A percentile compares a stretch with the other conserved stretches of the same genome.
phyloP scores from a whole-genome alignment of 2,797 vertebrate species.

The Sebastes miniatus region DNA sequence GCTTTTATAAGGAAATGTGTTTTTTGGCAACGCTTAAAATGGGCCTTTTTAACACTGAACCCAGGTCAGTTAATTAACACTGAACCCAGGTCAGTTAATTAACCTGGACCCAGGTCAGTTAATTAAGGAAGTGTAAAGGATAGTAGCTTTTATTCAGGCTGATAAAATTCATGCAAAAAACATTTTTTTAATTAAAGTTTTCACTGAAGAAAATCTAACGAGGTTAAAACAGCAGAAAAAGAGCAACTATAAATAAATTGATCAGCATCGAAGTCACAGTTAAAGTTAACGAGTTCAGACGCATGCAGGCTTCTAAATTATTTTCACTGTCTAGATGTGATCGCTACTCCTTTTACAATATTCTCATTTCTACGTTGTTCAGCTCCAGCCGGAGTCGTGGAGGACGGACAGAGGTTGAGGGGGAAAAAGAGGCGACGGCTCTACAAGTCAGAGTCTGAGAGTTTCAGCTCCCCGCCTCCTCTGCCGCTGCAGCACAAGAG shows the following conservation, averaged over 20 bases:
- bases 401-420: constrained; percentile 57
- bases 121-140: too few relatives aligned
- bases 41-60: too few relatives aligned
- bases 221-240: background rate
- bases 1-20: background rate
- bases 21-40: background rate
- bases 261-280: background rate
- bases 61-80: background rate
- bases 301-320: background rate
- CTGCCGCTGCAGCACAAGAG: constrained; percentile 66
- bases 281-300: background rate
- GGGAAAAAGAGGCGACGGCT: constrained; percentile 79
- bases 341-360: accelerated
- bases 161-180: background rate
- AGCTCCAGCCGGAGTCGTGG: constrained; percentile 45
- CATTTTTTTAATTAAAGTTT: background rate
- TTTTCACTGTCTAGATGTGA: too few relatives aligned
- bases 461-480: constrained; percentile 51
- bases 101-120: background rate
- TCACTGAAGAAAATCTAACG: background rate
- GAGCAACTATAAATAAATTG: background rate
- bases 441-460: constrained; percentile 82
- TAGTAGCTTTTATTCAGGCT: background rate
- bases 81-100: too few relatives aligned
- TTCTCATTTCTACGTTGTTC: background rate